phyloP scores from a whole-genome alignment of 2,113 vertebrate genomes.

The Pelmatolapia mariae region DNA sequence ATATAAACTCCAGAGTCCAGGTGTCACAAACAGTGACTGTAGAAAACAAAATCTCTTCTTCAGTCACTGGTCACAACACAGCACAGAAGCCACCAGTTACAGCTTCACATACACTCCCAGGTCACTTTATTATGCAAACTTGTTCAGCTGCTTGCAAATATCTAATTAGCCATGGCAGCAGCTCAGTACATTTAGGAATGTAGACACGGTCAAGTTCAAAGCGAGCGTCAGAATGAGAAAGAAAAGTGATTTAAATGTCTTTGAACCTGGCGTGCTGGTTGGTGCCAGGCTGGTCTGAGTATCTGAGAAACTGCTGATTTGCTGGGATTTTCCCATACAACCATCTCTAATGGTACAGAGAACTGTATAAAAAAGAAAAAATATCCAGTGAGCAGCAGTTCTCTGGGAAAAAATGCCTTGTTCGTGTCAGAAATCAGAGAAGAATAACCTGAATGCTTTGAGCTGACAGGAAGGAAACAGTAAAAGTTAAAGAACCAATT shows the following conservation, averaged over 20 bases:
- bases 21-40: background rate
- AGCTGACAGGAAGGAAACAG: background rate
- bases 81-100: background rate
- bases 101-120: background rate
- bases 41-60: background rate
- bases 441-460: background rate
- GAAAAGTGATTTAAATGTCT: background rate
- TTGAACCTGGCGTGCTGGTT: background rate
- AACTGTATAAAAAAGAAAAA: background rate
- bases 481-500: background rate
- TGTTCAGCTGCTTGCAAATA: background rate
- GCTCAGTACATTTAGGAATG: background rate
- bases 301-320: background rate
- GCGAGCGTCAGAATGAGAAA: background rate
- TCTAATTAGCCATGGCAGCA: background rate
- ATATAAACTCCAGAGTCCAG: background rate
- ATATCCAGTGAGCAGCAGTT: background rate
- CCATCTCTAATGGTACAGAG: background rate
- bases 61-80: background rate
- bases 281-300: background rate
- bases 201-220: background rate
- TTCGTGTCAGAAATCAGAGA: background rate
- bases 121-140: background rate
- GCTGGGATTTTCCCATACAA: background rate
- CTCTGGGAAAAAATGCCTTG: background rate